A percentile compares a stretch with the other conserved stretches of the same genome.
These are phyloP conservation scores for Otolemur crassicaudatus DNA, from an alignment of 2,797 vertebrate genomes.

Conservation along the genomic window DNA sequence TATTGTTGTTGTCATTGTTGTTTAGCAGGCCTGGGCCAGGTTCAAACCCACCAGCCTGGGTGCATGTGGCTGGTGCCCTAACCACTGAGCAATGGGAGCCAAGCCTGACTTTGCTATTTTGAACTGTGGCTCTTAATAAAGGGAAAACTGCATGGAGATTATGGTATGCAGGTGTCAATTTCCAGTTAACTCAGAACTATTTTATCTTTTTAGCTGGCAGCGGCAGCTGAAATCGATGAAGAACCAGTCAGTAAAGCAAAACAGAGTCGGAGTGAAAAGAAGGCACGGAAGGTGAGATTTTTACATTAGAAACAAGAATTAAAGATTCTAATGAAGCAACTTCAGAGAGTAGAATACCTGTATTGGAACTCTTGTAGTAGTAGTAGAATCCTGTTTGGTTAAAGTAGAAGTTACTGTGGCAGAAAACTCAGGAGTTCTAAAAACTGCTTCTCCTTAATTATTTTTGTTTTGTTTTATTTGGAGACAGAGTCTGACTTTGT, in stretches of 20 bases:
- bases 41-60: too few species aligned
- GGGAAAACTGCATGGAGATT: neutral
- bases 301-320: neutral
- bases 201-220: constrained; percentile 92
- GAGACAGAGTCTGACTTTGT: too few species aligned
- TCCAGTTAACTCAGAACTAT: neutral
- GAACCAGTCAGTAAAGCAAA: constrained; percentile 99
- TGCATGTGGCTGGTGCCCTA: too few species aligned
- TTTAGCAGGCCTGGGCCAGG: too few species aligned
- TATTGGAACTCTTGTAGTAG: neutral
- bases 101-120: neutral
- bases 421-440: neutral
- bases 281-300: constrained; percentile 95
- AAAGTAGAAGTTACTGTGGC: neutral
- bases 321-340: neutral
- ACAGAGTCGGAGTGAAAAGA: constrained; percentile 99
- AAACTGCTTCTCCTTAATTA: neutral
- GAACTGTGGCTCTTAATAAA: constrained; percentile 26
- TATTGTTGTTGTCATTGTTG: too few species aligned
- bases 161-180: neutral
- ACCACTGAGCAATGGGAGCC: too few species aligned
- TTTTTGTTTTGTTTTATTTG: too few species aligned
- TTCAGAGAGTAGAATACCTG: neutral
- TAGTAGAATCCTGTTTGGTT: neutral
- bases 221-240: constrained; percentile 98